Evolutionary conservation across 35 echinoderm and acorn worm genomes (phyloP).

Genomic region (Holothuria glaberrima): DNA sequence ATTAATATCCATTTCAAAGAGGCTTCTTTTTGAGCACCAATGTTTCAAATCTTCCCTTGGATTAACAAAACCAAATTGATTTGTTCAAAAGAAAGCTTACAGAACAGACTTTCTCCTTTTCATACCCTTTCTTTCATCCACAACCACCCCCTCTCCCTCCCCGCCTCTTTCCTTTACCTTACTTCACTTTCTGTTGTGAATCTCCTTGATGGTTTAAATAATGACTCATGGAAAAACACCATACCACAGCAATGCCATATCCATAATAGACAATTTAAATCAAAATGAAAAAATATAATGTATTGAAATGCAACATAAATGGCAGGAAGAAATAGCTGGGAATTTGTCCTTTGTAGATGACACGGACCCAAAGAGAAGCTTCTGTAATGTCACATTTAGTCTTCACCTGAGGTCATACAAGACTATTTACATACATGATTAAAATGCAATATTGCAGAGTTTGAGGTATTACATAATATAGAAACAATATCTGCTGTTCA

Average conservation of each 20-base stretch:
- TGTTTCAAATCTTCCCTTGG: too few species aligned
- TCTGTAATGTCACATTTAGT: not conserved
- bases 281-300: not conserved
- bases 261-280: not conserved
- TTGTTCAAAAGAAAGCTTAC: too few species aligned
- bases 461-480: constrained; percentile 23
- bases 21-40: too few species aligned
- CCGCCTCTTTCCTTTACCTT: not conserved
- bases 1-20: too few species aligned
- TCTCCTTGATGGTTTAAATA: not conserved
- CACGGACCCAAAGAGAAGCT: not conserved
- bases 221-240: not conserved
- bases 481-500: too few species aligned
- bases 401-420: not conserved
- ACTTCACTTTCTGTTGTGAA: not conserved
- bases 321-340: constrained; percentile 35
- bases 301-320: constrained; percentile 36
- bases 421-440: constrained; percentile 5
- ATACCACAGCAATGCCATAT: constrained; percentile 45
- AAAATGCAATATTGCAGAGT: constrained; percentile 27
- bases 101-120: too few species aligned
- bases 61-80: too few species aligned
- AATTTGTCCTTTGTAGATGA: not conserved
- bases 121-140: too few species aligned
- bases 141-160: too few species aligned